These are phyloP conservation scores for Chlorospingus semifuscus DNA, from an alignment of 2,797 vertebrate genomes.

Conservation along the genomic window DNA sequence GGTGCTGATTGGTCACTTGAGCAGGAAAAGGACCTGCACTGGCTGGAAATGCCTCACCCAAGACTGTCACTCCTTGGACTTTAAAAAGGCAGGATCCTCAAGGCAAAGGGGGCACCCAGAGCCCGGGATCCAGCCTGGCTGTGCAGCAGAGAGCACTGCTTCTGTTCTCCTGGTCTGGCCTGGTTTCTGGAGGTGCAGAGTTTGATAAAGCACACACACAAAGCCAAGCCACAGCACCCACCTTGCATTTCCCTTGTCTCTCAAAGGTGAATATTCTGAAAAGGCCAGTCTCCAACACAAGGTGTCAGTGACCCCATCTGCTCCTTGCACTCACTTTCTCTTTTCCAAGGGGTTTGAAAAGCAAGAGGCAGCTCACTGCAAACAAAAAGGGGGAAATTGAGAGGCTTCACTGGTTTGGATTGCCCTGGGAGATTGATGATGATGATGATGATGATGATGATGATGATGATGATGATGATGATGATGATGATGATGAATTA, in stretches of 20 bases:
- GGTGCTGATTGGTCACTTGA: neutral
- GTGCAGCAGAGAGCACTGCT: neutral
- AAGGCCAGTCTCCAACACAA: neutral
- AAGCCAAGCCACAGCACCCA: neutral
- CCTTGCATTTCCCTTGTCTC: neutral
- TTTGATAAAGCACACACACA: neutral
- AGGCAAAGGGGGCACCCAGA: neutral
- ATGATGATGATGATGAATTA: neutral
- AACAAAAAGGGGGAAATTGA: neutral
- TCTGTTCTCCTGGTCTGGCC: neutral
- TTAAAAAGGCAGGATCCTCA: neutral
- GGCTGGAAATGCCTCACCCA: neutral
- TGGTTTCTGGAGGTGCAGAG: neutral
- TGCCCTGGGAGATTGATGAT: neutral
- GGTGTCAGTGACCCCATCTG: neutral
- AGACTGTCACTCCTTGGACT: neutral
- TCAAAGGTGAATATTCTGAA: neutral
- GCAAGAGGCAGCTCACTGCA: neutral
- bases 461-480: neutral
- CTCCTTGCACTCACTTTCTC: neutral
- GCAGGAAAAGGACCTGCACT: neutral
- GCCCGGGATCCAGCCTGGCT: neutral
- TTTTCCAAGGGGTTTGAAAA: neutral
- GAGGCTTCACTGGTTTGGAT: neutral
- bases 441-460: neutral